These are phyloP conservation scores for Vicugna pacos DNA, from an alignment of 2,113 vertebrate genomes.

Conservation along the genomic window DNA sequence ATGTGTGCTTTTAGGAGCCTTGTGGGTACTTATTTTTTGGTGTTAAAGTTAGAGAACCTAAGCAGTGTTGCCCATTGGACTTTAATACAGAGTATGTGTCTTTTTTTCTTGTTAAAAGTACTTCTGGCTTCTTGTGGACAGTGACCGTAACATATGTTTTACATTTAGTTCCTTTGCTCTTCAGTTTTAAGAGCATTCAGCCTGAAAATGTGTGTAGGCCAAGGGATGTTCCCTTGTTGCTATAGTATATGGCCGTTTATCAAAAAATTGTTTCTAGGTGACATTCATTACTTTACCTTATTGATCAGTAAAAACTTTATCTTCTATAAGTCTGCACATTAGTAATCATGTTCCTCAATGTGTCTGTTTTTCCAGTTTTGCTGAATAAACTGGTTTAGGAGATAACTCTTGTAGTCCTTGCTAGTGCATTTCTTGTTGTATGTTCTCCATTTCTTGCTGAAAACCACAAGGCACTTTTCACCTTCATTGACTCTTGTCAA, in stretches of 20 bases:
- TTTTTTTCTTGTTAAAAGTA: constrained; percentile 4
- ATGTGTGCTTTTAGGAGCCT: not conserved
- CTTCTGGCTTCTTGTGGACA: not conserved
- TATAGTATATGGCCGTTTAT: not conserved
- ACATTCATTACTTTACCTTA: not conserved
- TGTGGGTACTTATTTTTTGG: not conserved
- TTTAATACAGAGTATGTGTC: not conserved
- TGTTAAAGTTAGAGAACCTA: not conserved
- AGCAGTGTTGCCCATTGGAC: not conserved
- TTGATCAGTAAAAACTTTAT: not conserved
- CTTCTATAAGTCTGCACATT: not conserved
- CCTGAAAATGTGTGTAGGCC: not conserved
- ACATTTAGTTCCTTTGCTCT: constrained; percentile 29
- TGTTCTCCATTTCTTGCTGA: not conserved
- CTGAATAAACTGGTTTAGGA: not conserved
- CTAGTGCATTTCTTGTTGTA: constrained; percentile 24
- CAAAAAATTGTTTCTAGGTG: not conserved
- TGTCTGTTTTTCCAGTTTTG: constrained; percentile 1
- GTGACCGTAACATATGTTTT: not conserved
- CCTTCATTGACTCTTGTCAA: not conserved
- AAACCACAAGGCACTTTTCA: not conserved
- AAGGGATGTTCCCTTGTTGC: not conserved
- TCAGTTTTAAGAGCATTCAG: not conserved
- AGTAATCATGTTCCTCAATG: not conserved
- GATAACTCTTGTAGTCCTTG: not conserved